Evolutionary conservation across 2,797 vertebrate species (phyloP).

Genomic region (Diceros bicornis): DNA sequence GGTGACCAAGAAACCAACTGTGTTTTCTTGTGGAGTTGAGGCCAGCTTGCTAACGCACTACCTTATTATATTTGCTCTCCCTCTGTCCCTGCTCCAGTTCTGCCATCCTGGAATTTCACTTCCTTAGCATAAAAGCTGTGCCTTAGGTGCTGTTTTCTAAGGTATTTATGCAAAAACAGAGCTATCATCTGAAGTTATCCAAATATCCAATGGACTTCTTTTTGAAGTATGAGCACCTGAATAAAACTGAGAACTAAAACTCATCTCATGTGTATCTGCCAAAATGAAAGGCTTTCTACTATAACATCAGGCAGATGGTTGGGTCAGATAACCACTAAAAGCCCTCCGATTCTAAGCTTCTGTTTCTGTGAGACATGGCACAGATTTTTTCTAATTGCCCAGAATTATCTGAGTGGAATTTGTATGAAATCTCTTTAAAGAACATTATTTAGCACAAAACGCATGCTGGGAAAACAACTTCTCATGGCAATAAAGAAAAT

Average conservation of each 20-base stretch:
- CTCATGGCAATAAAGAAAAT: conserved; percentile 30
- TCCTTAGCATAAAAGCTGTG: neutral
- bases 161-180: neutral
- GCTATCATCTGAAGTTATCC: neutral
- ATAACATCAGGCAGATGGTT: neutral
- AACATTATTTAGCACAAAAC: conserved; percentile 22
- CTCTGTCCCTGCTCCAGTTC: neutral
- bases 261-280: neutral
- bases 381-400: conserved; percentile 30
- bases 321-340: neutral
- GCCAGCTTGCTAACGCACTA: neutral
- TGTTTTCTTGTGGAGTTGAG: neutral
- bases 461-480: conserved; percentile 13
- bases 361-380: neutral
- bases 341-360: conserved; percentile 19
- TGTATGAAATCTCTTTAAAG: conserved; percentile 57
- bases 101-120: neutral
- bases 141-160: neutral
- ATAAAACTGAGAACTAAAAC: neutral
- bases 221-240: conserved; percentile 1
- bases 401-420: conserved; percentile 23
- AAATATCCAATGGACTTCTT: neutral
- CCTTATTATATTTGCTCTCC: neutral
- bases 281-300: neutral
- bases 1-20: neutral